Base-by-base conservation (phyloP, 2,113 vertebrate species). In the Sceloporus undulatus region DNA sequence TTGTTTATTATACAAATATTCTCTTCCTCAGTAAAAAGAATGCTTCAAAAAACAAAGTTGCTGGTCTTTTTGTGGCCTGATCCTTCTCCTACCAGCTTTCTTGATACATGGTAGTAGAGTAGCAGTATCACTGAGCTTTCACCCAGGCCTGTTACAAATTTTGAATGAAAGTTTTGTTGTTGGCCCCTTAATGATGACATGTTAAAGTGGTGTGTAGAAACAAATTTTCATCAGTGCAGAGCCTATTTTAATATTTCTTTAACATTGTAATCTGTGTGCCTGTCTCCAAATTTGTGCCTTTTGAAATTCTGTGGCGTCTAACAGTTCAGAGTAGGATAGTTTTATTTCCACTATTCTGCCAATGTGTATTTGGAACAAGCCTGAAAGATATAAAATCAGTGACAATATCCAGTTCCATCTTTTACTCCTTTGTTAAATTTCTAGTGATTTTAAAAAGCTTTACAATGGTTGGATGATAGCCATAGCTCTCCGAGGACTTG, bases 1-100 rank as follows among this genome's bases (percentile, higher is more conserved):
- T 90, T 92, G 90, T 82, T 91, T 96, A 65, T 94, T 91, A 94
- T 94, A 93, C 73, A 91, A 94, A 52, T 93, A 93, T 90, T 95
- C 62, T 92, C 66, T 91, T 95, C 90, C 92, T 95, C 87, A 91
- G 91, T 95, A 94, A 95, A 88, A 92, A 89, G 90, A 93, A 91
- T 89, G 86, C 62, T 90, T 5, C 52, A 85, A 91, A 91, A 85
- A 94, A 95, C 56, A 82, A 76, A 85, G 89, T 87, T 19, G 85
- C 85, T 85, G 85, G 91, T 76, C 29, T 68, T 77, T 10, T 40
- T 73, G 78, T 62, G 52, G 66, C 54, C 52, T 80, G 77, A 87
- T 87, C 59, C 59, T 80, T 62, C 34, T 59, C 54, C 59, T 2
- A 21, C 59, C 62, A n/a, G 52, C 42, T 40, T 59, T 25, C 48